Percentiles rank a stretch among this genome's conserved stretches.
These are phyloP conservation scores for Notodonta dromedarius DNA, from an alignment of 2,888 invertebrate species.

Conservation along the genomic window DNA sequence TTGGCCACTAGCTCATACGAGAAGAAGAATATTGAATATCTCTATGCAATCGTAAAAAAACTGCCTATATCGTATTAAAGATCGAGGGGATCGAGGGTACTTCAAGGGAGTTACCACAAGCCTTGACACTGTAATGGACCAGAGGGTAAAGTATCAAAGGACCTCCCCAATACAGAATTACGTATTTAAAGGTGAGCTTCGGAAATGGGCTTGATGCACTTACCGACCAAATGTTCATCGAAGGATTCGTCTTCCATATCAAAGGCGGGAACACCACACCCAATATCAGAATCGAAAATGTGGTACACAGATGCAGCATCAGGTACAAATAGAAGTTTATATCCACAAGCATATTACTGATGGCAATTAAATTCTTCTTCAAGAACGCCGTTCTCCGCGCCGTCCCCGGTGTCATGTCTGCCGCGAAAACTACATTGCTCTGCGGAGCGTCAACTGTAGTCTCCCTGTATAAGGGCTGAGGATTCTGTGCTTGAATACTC, in stretches of 20 bases:
- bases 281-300: constrained; percentile 79
- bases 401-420: constrained; percentile 69
- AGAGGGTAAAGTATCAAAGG: too few species aligned
- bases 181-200: neutral
- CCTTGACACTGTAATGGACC: too few species aligned
- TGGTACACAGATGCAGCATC: constrained; percentile 79
- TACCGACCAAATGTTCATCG: constrained; percentile 74
- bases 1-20: too few species aligned
- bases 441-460: constrained; percentile 77
- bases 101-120: too few species aligned
- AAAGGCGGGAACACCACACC: constrained; percentile 81
- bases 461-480: constrained; percentile 83
- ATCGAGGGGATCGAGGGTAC: too few species aligned
- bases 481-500: constrained; percentile 71
- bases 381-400: constrained; percentile 71
- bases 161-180: too few species aligned
- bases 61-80: too few species aligned
- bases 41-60: too few species aligned
- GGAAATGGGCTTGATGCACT: constrained; percentile 37
- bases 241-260: constrained; percentile 73
- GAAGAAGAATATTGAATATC: too few species aligned
- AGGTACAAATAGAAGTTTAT: constrained; percentile 83
- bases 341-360: constrained; percentile 71
- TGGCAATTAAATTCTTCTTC: constrained; percentile 74
- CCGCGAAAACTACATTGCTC: constrained; percentile 62